Evolutionary conservation across 37 sponge, comb jelly and placozoan genomes (phyloP), one percentile per base, ranked within the genome.

Genomic region (Ephydatia muelleri): DNA sequence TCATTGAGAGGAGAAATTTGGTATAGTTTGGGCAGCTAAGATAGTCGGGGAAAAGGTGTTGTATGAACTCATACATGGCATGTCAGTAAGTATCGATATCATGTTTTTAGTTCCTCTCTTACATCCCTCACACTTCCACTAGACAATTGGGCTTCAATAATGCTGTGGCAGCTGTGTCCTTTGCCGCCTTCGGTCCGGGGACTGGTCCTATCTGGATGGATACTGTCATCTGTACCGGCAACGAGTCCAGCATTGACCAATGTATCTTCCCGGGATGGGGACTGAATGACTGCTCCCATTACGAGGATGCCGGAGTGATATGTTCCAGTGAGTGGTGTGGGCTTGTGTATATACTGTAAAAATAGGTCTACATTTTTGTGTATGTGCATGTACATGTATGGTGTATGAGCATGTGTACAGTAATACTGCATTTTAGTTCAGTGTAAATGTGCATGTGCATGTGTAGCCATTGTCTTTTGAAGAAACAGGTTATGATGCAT

Each of bases 281-380:
- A 8, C 67, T 68, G 29, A 33, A 29, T 32, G 70, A 68, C 34
- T 81, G 82, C 33, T 11, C 23, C 28, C 68, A 68, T 31, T 68
- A 81, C 68, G 70, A 81, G 38, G 82, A 81, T 81, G 82, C 80
- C 26, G 80, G 80, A 16, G 80, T 78, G 30, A n/a, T 47, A 28
- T 85, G 85, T 65, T 30, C 57, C 3, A 33, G 72, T 71, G 72
- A 71, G 72, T 9, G 85, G 84, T 29, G 90, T 82, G 31, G 89
- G 89, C n/a, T 84, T 89, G 25, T 26, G 75, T 23, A 85, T 82
- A 37, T 47, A 47, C n/a, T 28, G 88, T 88, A 57, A 65, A 83
- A 11, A 5, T 68, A 33, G 25, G n/a, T n/a, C n/a, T n/a, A n/a
- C n/a, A n/a, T n/a, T n/a, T n/a, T n/a, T n/a, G n/a, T n/a, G n/a